Base-by-base conservation (phyloP, 2,888 invertebrate species). In the Eurytoma californica region DNA sequence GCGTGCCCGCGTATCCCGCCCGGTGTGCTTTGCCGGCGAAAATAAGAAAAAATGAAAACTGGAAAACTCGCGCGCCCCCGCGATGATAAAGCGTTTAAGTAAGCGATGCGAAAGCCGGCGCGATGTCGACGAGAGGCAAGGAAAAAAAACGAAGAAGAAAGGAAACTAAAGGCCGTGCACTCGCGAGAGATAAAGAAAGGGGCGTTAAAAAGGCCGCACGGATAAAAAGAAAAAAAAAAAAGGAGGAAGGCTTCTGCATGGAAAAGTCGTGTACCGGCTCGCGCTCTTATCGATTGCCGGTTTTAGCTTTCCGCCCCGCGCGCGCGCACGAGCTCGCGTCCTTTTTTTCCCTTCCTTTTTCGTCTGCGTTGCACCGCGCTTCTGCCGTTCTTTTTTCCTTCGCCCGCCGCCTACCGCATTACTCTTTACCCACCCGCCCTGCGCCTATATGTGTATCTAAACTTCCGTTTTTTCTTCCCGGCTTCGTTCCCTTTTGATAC, bases 261-360 rank as follows among this genome's bases (percentile, higher is more conserved):
- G 73, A 80, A 79, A 80, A 77, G 80, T 68, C 73, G 39, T 39
- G 39, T 39, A 60, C 24, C 66, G 53, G 53, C 53, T 53, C 63
- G 53, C 49, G 67, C 69, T 70, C 77, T 73, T 77, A 77, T 77
- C 80, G 80, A 80, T 80, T 77, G 77, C 77, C 77, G 73, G 74
- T 80, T 77, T 77, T 53, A 72, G 74, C 72, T 72, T 53, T 63
- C 49, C 30, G n/a, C n/a, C 61, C 7, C 53, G 9, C 49, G 18
- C 60, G 28, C 58, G 53, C 39, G 39, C 39, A 9, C 39, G 39
- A 39, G 18, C 60, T 51, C 58, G 49, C 12, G 53, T 47, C 72
- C 63, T 69, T 61, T 67, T 53, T 66, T 58, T 75, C 77, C 18
- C 51, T 58, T 65, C 72, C 60, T 65, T 51, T 67, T 60, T 65